Conservation (phyloP, 2,888 invertebrate genomes). For the Folsomia manolachei region DNA sequence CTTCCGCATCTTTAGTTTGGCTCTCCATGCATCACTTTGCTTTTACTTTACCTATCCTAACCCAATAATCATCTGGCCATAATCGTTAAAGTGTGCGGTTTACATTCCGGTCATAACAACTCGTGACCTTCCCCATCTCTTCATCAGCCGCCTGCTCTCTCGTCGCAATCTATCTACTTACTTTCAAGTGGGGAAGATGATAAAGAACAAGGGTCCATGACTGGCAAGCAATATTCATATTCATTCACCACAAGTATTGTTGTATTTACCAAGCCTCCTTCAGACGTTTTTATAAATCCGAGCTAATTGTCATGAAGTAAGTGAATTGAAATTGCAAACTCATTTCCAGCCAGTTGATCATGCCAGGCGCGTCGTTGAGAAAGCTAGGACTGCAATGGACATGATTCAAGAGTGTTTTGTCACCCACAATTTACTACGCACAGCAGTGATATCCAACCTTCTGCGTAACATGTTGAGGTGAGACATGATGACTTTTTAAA, state of each 20-base stretch:
- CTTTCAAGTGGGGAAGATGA: slow-evolving; percentile 9
- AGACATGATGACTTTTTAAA: no score
- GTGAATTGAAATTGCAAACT: slow-evolving; percentile 23
- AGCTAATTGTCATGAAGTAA: neutral
- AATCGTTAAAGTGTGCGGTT: slow-evolving; percentile 48
- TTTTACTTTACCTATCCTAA: slow-evolving; percentile 5
- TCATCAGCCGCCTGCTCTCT: neutral
- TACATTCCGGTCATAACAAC: slow-evolving; percentile 23
- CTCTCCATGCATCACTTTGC: no score
- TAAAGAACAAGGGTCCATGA: neutral
- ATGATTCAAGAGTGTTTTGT: slow-evolving; percentile 39
- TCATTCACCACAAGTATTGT: no score
- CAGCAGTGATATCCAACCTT: neutral
- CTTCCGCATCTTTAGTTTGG: slow-evolving; percentile 39
- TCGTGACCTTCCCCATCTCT: slow-evolving; percentile 1
- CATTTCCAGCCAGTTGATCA: slow-evolving; percentile 26
- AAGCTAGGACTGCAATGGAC: slow-evolving; percentile 23
- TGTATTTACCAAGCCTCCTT: no score
- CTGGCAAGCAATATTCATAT: neutral
- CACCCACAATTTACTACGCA: slow-evolving; percentile 31
- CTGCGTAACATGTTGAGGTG: no score
- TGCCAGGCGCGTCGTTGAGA: no score
- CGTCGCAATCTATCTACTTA: neutral
- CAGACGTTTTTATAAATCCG: no score
- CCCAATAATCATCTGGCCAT: slow-evolving; percentile 25